Conservation (phyloP, 2,797 vertebrate species). For the Protosalanx chinensis region DNA sequence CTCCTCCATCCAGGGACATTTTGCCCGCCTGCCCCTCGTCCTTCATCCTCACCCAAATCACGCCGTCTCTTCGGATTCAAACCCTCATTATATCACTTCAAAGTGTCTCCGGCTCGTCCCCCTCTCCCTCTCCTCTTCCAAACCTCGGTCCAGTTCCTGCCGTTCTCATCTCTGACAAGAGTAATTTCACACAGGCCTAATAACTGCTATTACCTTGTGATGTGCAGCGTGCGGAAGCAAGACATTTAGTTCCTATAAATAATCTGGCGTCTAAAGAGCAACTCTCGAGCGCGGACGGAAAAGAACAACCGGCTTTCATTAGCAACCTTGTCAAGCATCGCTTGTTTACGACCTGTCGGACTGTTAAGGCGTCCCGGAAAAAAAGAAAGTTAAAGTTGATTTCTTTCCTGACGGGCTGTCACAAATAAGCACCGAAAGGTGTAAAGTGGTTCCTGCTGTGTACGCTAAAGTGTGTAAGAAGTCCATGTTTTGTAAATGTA, state of each 20-base stretch:
- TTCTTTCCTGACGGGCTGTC: background rate
- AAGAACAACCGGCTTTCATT: background rate
- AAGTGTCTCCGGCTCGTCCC: conserved; percentile 45
- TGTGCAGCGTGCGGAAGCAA: conserved; percentile 42
- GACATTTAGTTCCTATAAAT: conserved; percentile 37
- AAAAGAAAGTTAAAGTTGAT: background rate
- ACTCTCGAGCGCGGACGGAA: background rate
- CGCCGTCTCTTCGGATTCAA: conserved; percentile 53
- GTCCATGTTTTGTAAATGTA: background rate
- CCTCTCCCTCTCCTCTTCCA: conserved; percentile 22
- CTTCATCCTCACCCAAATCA: conserved; percentile 37
- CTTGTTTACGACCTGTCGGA: no score
- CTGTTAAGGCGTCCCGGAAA: no score
- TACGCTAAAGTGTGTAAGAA: no score
- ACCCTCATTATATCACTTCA: conserved; percentile 60
- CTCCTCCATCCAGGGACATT: conserved; percentile 56
- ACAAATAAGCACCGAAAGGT: background rate
- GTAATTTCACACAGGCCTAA: conserved; percentile 60
- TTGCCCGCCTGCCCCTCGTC: conserved; percentile 34
- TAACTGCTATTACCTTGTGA: conserved; percentile 47
- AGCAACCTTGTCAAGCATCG: background rate
- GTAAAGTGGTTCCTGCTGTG: background rate
- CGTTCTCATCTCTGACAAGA: conserved; percentile 54
- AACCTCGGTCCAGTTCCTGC: conserved; percentile 47
- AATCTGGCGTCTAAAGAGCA: conserved; percentile 17